A percentile compares a stretch with the other conserved stretches of the same genome.
Evolutionary conservation across 2,888 invertebrate genomes (phyloP).

Genomic region (Cyrtodaria siliqua): DNA sequence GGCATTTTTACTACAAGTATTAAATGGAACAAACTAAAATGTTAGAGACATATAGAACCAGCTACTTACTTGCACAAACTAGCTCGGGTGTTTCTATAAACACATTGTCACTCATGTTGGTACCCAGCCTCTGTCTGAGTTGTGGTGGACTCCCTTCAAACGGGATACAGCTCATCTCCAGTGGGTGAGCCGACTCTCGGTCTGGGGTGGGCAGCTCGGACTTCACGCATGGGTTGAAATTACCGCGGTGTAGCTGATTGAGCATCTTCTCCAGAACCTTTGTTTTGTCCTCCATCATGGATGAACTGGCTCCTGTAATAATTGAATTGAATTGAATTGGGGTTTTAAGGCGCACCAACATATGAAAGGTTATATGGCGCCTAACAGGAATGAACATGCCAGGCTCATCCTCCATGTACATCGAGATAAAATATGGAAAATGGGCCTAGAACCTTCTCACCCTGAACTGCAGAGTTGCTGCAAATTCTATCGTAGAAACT

Average conservation of each 20-base stretch:
- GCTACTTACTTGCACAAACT: conserved; percentile 53
- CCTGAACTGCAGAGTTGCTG: no score
- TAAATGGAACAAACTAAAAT: no score
- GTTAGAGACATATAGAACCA: no score
- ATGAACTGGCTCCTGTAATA: conserved; percentile 80
- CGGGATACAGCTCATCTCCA: conserved; percentile 79
- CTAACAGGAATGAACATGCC: no score
- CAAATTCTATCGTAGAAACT: no score
- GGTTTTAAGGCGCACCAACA: no score
- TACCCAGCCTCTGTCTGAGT: conserved; percentile 46
- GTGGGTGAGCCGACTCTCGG: conserved; percentile 59
- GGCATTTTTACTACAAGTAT: no score
- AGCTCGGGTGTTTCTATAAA: conserved; percentile 62
- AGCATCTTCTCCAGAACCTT: conserved; percentile 77
- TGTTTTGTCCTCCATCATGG: conserved; percentile 74
- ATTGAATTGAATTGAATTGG: no score
- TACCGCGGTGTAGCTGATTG: conserved; percentile 79
- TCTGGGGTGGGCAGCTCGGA: conserved; percentile 67
- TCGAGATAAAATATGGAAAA: no score
- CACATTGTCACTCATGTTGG: conserved; percentile 44
- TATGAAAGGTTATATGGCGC: no score
- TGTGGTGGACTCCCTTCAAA: conserved; percentile 72
- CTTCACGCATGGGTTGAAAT: conserved; percentile 71
- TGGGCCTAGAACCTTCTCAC: no score
- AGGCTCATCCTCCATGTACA: no score